Evolutionary conservation across 1,140 invertebrate genomes (phyloP).

Genomic region (Zaprionus vittiger): DNA sequence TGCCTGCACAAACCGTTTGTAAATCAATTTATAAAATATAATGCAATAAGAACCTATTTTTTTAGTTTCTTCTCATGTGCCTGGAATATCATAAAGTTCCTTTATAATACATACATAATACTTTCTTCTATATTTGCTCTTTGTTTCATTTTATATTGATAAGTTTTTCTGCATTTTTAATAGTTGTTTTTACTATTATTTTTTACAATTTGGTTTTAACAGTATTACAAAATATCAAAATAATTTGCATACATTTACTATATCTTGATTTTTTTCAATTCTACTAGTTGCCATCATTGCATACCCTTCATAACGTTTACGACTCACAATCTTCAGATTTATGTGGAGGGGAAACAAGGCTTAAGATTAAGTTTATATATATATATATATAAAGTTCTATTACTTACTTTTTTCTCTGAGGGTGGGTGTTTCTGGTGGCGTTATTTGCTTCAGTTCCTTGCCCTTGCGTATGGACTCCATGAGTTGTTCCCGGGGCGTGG

Average conservation of each 20-base stretch:
- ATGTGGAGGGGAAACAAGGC: not conserved
- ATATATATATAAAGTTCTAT: not conserved
- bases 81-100: too few species aligned
- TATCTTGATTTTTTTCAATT: not conserved
- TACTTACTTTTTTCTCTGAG: constrained; percentile 79
- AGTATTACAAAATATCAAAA: not conserved
- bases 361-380: not conserved
- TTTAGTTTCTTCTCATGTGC: too few species aligned
- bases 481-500: constrained; percentile 92
- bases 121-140: too few species aligned
- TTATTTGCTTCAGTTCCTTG: constrained; percentile 87
- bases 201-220: not conserved
- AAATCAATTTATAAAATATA: too few species aligned
- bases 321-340: not conserved
- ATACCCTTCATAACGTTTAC: not conserved
- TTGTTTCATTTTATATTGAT: not conserved
- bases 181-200: not conserved
- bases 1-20: too few species aligned
- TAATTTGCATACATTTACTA: not conserved
- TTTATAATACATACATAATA: too few species aligned
- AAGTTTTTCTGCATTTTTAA: not conserved
- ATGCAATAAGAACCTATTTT: too few species aligned
- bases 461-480: constrained; percentile 95
- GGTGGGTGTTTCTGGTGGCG: constrained; percentile 64
- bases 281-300: not conserved